Base-by-base conservation (phyloP, 2,888 invertebrate genomes). In the Pyralis farinalis region DNA sequence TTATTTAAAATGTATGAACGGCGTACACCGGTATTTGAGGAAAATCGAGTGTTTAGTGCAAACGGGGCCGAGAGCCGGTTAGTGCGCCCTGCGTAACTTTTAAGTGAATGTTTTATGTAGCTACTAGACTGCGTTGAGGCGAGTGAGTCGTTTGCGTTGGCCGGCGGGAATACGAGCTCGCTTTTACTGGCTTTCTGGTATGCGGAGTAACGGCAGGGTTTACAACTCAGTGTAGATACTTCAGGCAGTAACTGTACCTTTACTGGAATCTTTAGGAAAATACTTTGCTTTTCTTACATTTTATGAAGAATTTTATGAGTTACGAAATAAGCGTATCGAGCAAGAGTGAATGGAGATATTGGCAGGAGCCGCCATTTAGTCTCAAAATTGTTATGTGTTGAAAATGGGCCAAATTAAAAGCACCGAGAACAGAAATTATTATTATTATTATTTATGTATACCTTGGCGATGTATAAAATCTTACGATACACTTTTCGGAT, bases 1-100 rank as follows among this genome's bases (percentile, higher is more conserved):
- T 81, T 80, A 78, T 82, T 82, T 81, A 82, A 83, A 82, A 83
- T 82, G 79, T 79, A 82, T 81, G 78, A 81, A 69, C 48, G 48
- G 43, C 48, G 62, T 53, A 59, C 49, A 53, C 44, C 43, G 55
- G 54, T 44, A 50, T 56, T 58, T 58, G 49, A 37, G 44, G 47
- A 39, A 47, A 57, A 55, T 50, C 49, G 51, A 60, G 53, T 52
- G 58, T 56, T 61, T 53, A 57, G 51, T 47, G 43, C 33, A 40
- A 40, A 39, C 34, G 34, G 29, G 37, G 27, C 44, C 34, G 34
- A 30, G 35, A 41, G 33, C 16, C 34, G 28, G 28, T 12, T 37
- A 28, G 10, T 31, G 32, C n/a, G 12, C 9, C 4, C 12, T 11
- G 12, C 31, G 12, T 33, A 28, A 34, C 20, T 33, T 33, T 37